Conservation (phyloP, 1,140 invertebrate genomes). For the Drosophila pandora region DNA sequence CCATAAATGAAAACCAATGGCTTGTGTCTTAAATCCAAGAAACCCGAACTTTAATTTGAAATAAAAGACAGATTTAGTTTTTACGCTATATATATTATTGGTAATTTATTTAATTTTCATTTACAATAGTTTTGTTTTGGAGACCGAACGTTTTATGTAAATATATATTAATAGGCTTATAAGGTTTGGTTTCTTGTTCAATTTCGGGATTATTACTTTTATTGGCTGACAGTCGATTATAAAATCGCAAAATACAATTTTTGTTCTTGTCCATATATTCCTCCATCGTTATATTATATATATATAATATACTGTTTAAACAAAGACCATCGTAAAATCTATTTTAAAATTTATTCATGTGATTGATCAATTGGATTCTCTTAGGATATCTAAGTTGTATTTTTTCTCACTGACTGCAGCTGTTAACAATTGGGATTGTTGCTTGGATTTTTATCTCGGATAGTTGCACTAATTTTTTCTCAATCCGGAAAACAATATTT, state of each 20-base stretch:
- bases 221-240: slow-evolving; percentile 51
- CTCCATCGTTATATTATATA: neutral
- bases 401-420: neutral
- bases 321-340: slow-evolving; percentile 44
- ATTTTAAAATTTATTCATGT: slow-evolving; percentile 33
- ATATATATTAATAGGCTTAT: slow-evolving; percentile 48
- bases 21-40: too few relatives aligned
- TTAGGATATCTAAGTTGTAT: slow-evolving; percentile 16
- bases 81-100: slow-evolving; percentile 46
- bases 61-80: neutral
- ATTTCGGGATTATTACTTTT: slow-evolving; percentile 41
- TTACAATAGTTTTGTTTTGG: slow-evolving; percentile 44
- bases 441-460: slow-evolving; percentile 2
- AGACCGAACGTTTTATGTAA: slow-evolving; percentile 50
- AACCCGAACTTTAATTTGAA: too few relatives aligned
- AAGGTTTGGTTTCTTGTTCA: slow-evolving; percentile 19
- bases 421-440: slow-evolving; percentile 25
- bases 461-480: slow-evolving; percentile 23
- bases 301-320: slow-evolving; percentile 12
- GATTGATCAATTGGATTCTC: slow-evolving; percentile 27
- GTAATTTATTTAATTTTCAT: slow-evolving; percentile 51
- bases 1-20: neutral
- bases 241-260: slow-evolving; percentile 40
- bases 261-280: neutral
- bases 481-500: slow-evolving; percentile 31